phyloP scores from a whole-genome alignment of 2,797 vertebrate genomes.

The Arremon aurantiirostris region DNA sequence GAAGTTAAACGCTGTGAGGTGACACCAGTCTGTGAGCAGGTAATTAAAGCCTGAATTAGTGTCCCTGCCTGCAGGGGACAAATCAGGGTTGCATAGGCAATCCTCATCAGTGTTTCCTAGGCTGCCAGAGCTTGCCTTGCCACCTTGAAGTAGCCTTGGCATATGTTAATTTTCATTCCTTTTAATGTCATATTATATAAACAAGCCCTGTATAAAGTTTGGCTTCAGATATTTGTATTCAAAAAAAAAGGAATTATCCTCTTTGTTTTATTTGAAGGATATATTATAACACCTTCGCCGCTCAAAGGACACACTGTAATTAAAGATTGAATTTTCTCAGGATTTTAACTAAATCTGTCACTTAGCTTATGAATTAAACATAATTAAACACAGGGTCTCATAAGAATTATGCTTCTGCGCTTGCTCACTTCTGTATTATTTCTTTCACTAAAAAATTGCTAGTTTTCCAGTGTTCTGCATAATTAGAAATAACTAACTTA shows the following conservation, averaged over 20 bases:
- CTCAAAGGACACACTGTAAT: slow-evolving; percentile 41
- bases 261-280: slow-evolving; percentile 34
- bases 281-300: background rate
- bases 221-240: slow-evolving; percentile 15
- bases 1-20: background rate
- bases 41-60: background rate
- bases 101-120: background rate
- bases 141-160: slow-evolving; percentile 30
- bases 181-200: slow-evolving; percentile 29
- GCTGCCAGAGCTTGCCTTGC: background rate
- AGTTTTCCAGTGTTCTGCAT: background rate
- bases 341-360: slow-evolving; percentile 56
- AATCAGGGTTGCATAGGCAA: background rate
- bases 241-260: background rate
- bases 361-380: slow-evolving; percentile 55
- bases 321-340: slow-evolving; percentile 44
- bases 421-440: background rate
- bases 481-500: background rate
- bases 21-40: background rate
- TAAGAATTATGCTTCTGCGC: slow-evolving; percentile 12
- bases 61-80: background rate
- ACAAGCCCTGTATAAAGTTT: background rate
- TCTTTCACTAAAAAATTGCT: background rate
- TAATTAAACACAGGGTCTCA: slow-evolving; percentile 47
- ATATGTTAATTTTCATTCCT: slow-evolving; percentile 28